Conservation (phyloP, 1,140 invertebrate genomes). For the Zaprionus gabonicus region DNA sequence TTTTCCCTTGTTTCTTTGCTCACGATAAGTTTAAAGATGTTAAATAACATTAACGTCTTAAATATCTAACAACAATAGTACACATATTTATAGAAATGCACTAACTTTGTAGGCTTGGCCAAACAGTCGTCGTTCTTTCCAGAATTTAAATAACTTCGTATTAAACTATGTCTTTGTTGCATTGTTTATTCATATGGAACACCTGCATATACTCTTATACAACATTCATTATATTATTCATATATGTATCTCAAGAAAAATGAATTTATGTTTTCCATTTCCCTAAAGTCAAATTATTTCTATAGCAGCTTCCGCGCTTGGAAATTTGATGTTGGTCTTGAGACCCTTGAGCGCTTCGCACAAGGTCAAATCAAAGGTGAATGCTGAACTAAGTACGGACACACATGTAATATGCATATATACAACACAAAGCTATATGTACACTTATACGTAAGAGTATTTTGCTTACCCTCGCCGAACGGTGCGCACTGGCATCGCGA, state of each 20-base stretch:
- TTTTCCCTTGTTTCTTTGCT: no score
- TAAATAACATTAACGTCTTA: no score
- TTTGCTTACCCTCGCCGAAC: slow-evolving; percentile 78
- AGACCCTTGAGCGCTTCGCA: slow-evolving; percentile 6
- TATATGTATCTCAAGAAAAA: slow-evolving; percentile 8
- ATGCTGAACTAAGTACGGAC: background rate
- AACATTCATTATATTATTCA: background rate
- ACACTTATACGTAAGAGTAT: background rate
- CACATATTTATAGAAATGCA: no score
- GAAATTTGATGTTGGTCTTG: background rate
- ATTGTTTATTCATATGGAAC: background rate
- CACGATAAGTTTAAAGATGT: no score
- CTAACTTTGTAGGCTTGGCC: no score
- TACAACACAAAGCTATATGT: background rate
- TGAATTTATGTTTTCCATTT: slow-evolving; percentile 16
- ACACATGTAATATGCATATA: background rate
- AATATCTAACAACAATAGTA: no score
- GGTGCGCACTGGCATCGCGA: slow-evolving; percentile 75
- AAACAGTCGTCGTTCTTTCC: background rate
- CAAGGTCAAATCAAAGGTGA: slow-evolving; percentile 42
- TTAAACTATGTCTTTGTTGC: background rate
- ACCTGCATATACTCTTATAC: background rate
- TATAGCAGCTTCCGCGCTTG: background rate
- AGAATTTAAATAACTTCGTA: no score
- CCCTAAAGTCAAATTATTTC: slow-evolving; percentile 17